Conservation (phyloP, 2,113 vertebrate species). For the Struthidea cinerea region DNA sequence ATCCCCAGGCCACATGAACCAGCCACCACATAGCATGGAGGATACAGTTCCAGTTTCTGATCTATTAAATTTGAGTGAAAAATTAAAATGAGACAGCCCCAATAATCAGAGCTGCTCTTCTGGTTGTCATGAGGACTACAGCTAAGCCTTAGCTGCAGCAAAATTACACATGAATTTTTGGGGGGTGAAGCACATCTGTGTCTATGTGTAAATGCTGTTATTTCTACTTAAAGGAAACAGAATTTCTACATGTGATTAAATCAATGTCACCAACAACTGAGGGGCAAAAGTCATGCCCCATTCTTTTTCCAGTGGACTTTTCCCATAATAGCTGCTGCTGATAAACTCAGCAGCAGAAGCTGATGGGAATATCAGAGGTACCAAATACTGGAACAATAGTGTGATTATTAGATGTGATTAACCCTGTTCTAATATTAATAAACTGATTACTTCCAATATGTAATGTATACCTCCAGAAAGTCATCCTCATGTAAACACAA, state of each 20-base stretch:
- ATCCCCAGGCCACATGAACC: rapidly evolving
- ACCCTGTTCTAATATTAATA: neutral
- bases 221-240: neutral
- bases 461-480: neutral
- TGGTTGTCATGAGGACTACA: neutral
- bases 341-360: neutral
- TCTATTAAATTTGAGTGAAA: neutral
- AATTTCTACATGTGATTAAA: neutral
- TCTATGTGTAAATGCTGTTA: neutral
- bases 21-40: rapidly evolving
- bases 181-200: neutral
- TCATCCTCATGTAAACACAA: neutral
- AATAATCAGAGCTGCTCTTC: rapidly evolving
- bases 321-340: neutral
- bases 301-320: neutral
- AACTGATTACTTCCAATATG: neutral
- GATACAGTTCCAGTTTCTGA: neutral
- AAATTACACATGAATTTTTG: neutral
- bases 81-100: neutral
- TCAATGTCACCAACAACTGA: neutral
- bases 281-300: neutral
- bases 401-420: neutral
- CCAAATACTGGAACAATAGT: neutral
- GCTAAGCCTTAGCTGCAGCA: neutral
- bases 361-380: neutral